These are phyloP conservation scores for Polyploca ridens DNA, from an alignment of 2,888 invertebrate species.

Conservation along the genomic window DNA sequence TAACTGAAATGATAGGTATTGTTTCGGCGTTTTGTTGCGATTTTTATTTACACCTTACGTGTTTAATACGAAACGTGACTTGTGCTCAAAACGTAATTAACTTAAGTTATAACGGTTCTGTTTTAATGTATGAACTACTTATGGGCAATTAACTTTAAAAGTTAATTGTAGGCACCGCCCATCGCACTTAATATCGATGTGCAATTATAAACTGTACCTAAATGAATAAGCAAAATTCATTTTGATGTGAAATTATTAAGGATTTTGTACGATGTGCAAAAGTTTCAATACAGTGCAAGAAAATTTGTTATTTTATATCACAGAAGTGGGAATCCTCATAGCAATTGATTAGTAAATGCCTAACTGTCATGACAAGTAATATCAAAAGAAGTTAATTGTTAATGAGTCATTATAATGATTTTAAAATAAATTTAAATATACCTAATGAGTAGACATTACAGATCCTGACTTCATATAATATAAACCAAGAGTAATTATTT, in stretches of 20 bases:
- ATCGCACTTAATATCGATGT: slow-evolving; percentile 41
- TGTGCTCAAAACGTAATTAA: slow-evolving; percentile 44
- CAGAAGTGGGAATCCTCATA: too few relatives aligned
- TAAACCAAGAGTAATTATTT: too few relatives aligned
- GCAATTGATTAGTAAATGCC: too few relatives aligned
- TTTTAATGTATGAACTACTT: slow-evolving; percentile 53
- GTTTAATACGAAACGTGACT: slow-evolving; percentile 49
- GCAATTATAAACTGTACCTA: slow-evolving; percentile 39
- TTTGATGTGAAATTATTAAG: slow-evolving; percentile 13
- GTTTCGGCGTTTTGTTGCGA: slow-evolving; percentile 56
- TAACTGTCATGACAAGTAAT: too few relatives aligned
- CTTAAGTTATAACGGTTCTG: slow-evolving; percentile 42
- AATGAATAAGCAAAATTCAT: slow-evolving; percentile 32
- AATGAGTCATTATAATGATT: background rate
- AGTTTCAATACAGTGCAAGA: background rate
- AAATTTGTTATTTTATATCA: too few relatives aligned
- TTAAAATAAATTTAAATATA: background rate
- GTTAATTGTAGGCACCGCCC: slow-evolving; percentile 50
- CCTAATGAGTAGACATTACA: slow-evolving; percentile 4
- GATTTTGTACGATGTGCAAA: background rate
- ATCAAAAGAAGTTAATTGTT: background rate
- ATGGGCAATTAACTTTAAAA: slow-evolving; percentile 52
- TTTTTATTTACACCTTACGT: slow-evolving; percentile 48
- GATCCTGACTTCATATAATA: background rate
- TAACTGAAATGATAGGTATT: slow-evolving; percentile 61